Conservation (phyloP, 2,797 vertebrate genomes). For the Smutsia gigantea region DNA sequence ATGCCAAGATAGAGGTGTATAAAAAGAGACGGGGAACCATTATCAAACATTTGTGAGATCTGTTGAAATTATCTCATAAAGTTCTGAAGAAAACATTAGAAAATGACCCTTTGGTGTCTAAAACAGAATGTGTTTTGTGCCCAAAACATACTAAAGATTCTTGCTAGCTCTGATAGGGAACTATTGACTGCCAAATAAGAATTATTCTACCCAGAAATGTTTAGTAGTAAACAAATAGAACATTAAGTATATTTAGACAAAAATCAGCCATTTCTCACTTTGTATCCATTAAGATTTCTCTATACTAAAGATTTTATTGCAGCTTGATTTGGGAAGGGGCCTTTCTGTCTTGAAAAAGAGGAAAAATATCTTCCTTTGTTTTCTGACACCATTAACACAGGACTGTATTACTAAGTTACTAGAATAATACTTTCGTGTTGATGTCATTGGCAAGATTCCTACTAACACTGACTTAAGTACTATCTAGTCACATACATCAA, state of each 20-base stretch:
- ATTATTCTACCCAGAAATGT: slow-evolving; percentile 42
- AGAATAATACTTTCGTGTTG: slow-evolving; percentile 9
- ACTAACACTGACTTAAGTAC: background rate
- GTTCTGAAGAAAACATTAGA: slow-evolving; percentile 50
- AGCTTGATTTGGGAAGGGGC: slow-evolving; percentile 16
- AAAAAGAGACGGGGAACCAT: background rate
- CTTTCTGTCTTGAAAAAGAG: background rate
- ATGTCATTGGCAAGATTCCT: background rate
- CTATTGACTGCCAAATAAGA: slow-evolving; percentile 48
- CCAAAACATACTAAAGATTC: slow-evolving; percentile 63
- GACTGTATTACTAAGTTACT: background rate
- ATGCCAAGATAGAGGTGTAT: background rate
- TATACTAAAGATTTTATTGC: background rate
- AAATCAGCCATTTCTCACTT: slow-evolving; percentile 35
- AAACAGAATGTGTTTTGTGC: slow-evolving; percentile 58
- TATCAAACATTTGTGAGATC: slow-evolving; percentile 26
- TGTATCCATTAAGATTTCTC: background rate
- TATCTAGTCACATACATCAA: background rate
- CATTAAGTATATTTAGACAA: background rate
- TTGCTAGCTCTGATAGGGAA: background rate
- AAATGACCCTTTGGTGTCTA: slow-evolving; percentile 55
- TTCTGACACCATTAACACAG: slow-evolving; percentile 15
- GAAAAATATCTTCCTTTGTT: slow-evolving; percentile 12
- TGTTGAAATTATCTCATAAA: slow-evolving; percentile 63
- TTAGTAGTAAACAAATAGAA: slow-evolving; percentile 61